Base-by-base conservation (phyloP, 1,140 invertebrate genomes). In the Drosophila kepulauana region DNA sequence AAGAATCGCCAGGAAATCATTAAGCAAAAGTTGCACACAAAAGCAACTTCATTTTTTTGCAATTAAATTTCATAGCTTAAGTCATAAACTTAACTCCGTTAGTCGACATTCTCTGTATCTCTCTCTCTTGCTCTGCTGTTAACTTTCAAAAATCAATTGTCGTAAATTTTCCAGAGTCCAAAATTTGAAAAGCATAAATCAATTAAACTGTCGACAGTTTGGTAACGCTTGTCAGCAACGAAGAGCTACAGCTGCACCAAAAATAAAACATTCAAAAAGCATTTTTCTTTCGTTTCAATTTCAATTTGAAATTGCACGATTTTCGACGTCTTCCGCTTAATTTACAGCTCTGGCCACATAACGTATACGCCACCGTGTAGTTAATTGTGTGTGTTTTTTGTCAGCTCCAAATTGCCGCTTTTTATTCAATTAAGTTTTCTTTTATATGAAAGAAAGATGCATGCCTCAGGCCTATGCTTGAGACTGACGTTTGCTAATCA, bases 121-220 rank as follows among this genome's bases (percentile, higher is more conserved):
- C 43, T 8, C 20, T 46, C 25, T 15, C 4, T 59, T 10, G 1
- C 2, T 57, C 7, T 41, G 3, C 15, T 58, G 56, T 58, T 25
- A 28, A 69, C 72, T 75, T 75, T 75, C 66, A 46, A 69, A 69
- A 63, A 63, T 69, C 43, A 72, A 65, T 64, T 76, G 74, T 66
- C 46, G 48, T 76, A 66, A 75, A 71, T 71, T 65, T 51, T 28
- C 13, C 71, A 75, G 63, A 61, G 52, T 25, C 45, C 46, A 56
- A 64, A 62, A 57, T 54, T 35, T 71, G 11, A 68, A 66, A 67
- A 61, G 45, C 46, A 88, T 84, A 89, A 89, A 81, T 84, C 84
- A 88, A 88, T 88, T 88, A 84, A 84, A 72, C 69, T 75, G 84
- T 82, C 84, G 73, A 82, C 82, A 80, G 79, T 86, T 86, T 79